Conservation (phyloP, 2,888 invertebrate genomes). For the Eupithecia insigniata region DNA sequence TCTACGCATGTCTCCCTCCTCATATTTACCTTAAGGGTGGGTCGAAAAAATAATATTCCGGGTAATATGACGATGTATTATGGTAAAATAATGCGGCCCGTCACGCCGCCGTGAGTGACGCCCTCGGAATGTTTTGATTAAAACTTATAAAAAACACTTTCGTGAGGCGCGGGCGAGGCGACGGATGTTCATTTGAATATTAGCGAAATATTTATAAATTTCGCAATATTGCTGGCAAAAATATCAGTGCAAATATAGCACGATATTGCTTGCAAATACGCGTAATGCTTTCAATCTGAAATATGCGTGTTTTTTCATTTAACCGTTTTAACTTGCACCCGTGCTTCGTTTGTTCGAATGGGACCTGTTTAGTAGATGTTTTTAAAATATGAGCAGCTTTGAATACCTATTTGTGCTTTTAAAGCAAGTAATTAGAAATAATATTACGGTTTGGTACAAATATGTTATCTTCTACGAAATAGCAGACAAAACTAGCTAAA, state of each 20-base stretch:
- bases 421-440: background rate
- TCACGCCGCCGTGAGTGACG: conserved; percentile 49
- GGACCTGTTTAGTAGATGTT: background rate
- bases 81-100: conserved; percentile 59
- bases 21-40: conserved; percentile 40
- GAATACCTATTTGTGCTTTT: background rate
- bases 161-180: conserved; percentile 33
- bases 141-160: conserved; percentile 64
- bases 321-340: background rate
- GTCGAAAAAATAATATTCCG: conserved; percentile 53
- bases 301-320: background rate
- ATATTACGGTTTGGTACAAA: background rate
- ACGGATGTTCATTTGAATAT: conserved; percentile 35
- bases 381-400: background rate
- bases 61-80: conserved; percentile 58
- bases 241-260: background rate
- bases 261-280: conserved; percentile 1
- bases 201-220: conserved; percentile 31
- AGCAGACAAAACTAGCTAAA: too few relatives aligned
- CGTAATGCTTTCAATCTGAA: background rate
- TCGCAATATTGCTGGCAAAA: conserved; percentile 26
- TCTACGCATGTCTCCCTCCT: conserved; percentile 14
- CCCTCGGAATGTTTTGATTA: conserved; percentile 66
- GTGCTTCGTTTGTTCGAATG: background rate
- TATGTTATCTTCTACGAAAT: background rate